Base-by-base conservation (phyloP, 2,888 invertebrate species). In the Metalampra italica region DNA sequence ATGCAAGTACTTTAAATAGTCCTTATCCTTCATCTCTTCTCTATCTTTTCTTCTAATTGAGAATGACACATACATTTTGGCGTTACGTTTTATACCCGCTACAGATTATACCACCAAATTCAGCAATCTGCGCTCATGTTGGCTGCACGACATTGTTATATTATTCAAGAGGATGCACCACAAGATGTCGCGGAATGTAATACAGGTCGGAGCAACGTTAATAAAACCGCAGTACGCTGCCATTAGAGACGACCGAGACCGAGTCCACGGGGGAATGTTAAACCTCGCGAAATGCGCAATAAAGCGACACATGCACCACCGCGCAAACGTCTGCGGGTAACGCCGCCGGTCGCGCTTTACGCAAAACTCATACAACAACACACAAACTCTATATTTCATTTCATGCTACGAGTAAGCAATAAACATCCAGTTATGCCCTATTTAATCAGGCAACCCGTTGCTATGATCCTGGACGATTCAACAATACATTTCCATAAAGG, bases 201-300 rank as follows among this genome's bases (percentile, higher is more conserved):
- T 79, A 77, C 68, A 72, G 72, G 73, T 77, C 68, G 70, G 69
- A 68, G 70, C 71, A 75, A 70, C 75, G 74, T 74, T 78, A 80
- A 80, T 75, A 79, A 77, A 79, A 82, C 82, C 81, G 72, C 83
- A 80, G 72, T 71, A 77, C 70, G 67, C 66, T 61, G 70, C 68
- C 72, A 76, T 80, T 77, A 80, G 69, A 80, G 69, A 60, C 68
- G 62, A 64, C 65, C 57, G 63, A 66, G 63, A 64, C 64, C 56
- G 63, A 66, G 68, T 69, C 72, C 69, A 68, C 67, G 66, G 65
- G 56, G 78, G 78, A 82, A 83, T 81, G 75, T 62, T 71, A 68
- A 75, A 68, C 68, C 69, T 71, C 71, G 71, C 67, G 71, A 73
- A 75, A 75, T 67, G 68, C 71, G 74, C 75, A 80, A 77, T 80